These are phyloP conservation scores for Aplodontia rufa DNA, from an alignment of 2,113 vertebrate genomes.

Conservation along the genomic window DNA sequence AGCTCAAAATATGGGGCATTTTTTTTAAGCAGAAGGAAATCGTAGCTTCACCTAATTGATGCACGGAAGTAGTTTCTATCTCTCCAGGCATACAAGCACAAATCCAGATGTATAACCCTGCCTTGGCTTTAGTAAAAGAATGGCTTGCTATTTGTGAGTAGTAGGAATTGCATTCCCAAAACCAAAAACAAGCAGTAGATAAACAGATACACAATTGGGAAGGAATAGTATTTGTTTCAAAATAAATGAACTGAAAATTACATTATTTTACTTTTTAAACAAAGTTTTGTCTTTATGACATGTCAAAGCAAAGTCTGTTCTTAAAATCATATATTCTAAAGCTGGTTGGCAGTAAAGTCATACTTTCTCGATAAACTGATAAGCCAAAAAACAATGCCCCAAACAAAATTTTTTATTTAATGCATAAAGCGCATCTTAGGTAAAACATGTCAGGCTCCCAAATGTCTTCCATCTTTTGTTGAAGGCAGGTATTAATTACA, in stretches of 20 bases:
- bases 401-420: slow-evolving; percentile 27
- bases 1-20: not conserved
- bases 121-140: not conserved
- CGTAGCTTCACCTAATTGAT: not conserved
- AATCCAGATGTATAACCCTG: slow-evolving; percentile 2
- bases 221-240: not conserved
- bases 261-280: not conserved
- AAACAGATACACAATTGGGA: not conserved
- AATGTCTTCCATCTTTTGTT: slow-evolving; percentile 21
- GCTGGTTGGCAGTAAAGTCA: not conserved
- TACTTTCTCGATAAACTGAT: not conserved
- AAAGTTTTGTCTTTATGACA: not conserved
- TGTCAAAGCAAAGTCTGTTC: not conserved
- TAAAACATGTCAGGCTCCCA: slow-evolving; percentile 24
- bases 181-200: slow-evolving; percentile 6
- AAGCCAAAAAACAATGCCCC: not conserved
- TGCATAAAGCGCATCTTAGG: not conserved
- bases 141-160: not conserved
- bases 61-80: not conserved
- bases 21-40: slow-evolving; percentile 21
- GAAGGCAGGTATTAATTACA: slow-evolving; percentile 51
- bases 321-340: slow-evolving; percentile 22
- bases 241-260: not conserved
- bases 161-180: not conserved
- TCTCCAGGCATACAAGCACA: not conserved